phyloP scores from a whole-genome alignment of 2,113 vertebrate genomes.

The Tiliqua scincoides region DNA sequence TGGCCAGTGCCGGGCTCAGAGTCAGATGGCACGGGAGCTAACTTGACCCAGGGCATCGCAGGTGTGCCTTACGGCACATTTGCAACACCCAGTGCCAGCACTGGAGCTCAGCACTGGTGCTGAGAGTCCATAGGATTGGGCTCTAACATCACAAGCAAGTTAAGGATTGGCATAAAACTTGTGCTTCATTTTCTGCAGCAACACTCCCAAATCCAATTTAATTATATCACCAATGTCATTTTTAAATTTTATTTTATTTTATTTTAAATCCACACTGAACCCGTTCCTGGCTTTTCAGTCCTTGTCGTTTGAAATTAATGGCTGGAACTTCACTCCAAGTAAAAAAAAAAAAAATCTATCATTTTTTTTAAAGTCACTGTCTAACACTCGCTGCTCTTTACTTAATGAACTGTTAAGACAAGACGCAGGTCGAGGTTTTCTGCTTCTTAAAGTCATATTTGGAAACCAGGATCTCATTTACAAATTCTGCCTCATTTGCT shows the following conservation, averaged over 20 bases:
- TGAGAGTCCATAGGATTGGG: too few relatives aligned
- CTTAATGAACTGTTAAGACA: slow-evolving; percentile 76
- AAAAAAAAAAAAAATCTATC: slow-evolving; percentile 77
- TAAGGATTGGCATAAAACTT: slow-evolving; percentile 65
- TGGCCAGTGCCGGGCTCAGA: too few relatives aligned
- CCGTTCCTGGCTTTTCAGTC: slow-evolving; percentile 71
- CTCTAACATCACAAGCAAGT: slow-evolving; percentile 22
- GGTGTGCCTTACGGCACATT: too few relatives aligned
- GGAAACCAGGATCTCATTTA: slow-evolving; percentile 46
- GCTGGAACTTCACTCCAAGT: slow-evolving; percentile 75
- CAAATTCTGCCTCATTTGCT: slow-evolving; percentile 61
- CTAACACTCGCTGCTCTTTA: slow-evolving; percentile 68
- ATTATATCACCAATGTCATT: slow-evolving; percentile 80
- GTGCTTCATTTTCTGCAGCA: slow-evolving; percentile 73
- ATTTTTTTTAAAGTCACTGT: slow-evolving; percentile 75
- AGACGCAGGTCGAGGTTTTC: slow-evolving; percentile 62
- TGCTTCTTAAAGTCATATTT: slow-evolving; percentile 42
- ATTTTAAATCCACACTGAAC: slow-evolving; percentile 54
- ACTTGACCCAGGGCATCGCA: too few relatives aligned
- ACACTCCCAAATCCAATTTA: slow-evolving; percentile 75
- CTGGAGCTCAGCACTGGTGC: too few relatives aligned
- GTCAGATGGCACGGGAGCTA: too few relatives aligned
- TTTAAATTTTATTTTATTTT: slow-evolving; percentile 31
- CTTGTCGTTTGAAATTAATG: slow-evolving; percentile 76
- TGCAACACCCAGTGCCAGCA: too few relatives aligned